Base-by-base conservation (phyloP, 2,888 invertebrate species). In the Eilema sororculum region DNA sequence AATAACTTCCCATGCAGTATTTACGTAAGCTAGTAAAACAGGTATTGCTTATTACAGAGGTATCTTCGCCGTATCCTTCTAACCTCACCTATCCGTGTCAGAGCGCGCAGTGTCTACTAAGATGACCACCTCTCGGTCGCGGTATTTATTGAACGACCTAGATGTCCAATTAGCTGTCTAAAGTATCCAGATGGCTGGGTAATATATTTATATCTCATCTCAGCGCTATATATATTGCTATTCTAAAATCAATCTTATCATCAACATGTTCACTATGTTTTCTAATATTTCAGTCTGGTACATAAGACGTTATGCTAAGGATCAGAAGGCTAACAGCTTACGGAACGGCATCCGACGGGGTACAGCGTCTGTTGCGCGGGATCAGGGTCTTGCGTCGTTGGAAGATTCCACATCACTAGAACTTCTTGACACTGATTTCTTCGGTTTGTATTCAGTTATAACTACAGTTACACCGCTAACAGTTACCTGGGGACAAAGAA, bases 391-490 rank as follows among this genome's bases (percentile, higher is more conserved):
- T 66, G 95, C 91, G 79, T 95, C 95, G 80, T 95, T 95, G 16
- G 95, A 95, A 2, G 95, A 95, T 77, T 95, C 95, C 52, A 95
- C 89, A 69, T 95, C 95, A 72, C 95, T 95, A 3, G 95, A 95
- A 75, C 95, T 94, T 74, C 89, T 93, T 0, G 94, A 91, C 0
- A 94, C 91, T 0, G 94, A 94, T 76, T 95, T 95, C 89, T 98
- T 98, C 80, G 98, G 98, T 91, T 98, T 98, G 91, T 98, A 99
- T 95, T 99, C 99, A 72, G 99, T 99, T 90, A 99, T 99, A 79
- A 99, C 98, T 75, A 99, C 99, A 65, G 99, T 99, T 73, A 99
- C 98, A 86, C 98, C 99, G 91, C 99, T 99, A 52, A 99, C 99
- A 65, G 99, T 99, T 84, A 95, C 95, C 95, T 95, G 90, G 25